These are phyloP conservation scores for Monopterus albus DNA, from an alignment of 2,113 vertebrate species.

Conservation along the genomic window DNA sequence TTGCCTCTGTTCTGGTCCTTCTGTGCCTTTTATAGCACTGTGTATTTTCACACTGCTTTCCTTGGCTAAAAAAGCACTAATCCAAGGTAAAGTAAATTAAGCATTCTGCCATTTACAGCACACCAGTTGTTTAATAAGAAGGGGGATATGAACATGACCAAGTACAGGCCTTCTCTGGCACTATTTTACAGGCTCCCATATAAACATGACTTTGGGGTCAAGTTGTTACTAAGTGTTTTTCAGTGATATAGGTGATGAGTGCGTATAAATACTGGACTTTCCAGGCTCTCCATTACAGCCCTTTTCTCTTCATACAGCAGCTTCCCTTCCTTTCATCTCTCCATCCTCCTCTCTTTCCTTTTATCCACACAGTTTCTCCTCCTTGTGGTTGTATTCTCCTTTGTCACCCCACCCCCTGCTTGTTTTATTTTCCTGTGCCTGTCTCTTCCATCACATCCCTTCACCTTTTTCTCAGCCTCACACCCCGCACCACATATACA, in stretches of 20 bases:
- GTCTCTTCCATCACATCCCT: constrained; percentile 12
- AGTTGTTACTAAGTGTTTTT: constrained; percentile 41
- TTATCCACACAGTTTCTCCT: neutral
- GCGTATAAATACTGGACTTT: constrained; percentile 25
- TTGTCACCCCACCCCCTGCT: neutral
- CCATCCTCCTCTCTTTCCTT: neutral
- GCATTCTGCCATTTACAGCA: constrained; percentile 24
- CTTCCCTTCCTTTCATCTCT: neutral
- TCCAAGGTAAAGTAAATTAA: constrained; percentile 14
- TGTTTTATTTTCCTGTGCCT: constrained; percentile 9
- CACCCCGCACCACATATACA: neutral
- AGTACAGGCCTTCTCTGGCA: constrained; percentile 41
- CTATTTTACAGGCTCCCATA: constrained; percentile 24
- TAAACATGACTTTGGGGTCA: constrained; percentile 62
- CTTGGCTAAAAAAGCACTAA: constrained; percentile 1
- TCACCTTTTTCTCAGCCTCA: neutral
- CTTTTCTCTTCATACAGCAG: neutral
- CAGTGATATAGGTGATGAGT: neutral
- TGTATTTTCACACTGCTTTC: constrained; percentile 31
- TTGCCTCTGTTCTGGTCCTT: neutral
- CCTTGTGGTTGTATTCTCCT: neutral
- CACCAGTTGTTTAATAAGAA: neutral
- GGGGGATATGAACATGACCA: constrained; percentile 38
- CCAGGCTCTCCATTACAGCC: too few relatives aligned
- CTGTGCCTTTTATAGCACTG: constrained; percentile 20